Base-by-base conservation (phyloP, 1,140 invertebrate species). In the Heliconius hermathena region DNA sequence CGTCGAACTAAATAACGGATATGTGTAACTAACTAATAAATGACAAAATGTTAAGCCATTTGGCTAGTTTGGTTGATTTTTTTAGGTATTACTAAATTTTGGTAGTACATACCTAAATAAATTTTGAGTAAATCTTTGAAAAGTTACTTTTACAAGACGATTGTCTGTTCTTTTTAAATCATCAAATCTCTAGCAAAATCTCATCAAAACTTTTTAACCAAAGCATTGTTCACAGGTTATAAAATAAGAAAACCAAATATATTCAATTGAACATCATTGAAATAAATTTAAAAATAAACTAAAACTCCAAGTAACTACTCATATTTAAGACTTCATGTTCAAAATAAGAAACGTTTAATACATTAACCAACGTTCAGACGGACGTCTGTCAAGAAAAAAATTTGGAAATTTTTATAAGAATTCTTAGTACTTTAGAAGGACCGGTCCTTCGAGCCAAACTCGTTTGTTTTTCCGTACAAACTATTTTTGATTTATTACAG, bases 21-120 rank as follows among this genome's bases (percentile, higher is more conserved):
- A 73, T 73, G 38, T 73, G 72, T 46, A 73, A 46, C 38, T 46
- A 73, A 46, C 38, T 22, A 49, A 73, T 46, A 73, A 29, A n/a
- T 26, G 26, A 29, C 3, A 1, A 29, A 16, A 26, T 13, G 9
- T 66, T 26, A 9, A 13, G 1, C 13, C 22, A 29, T 13, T 60
- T 16, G 4, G 60, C n/a, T 66, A 26, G 22, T 22, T 66, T 29
- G 1, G 20, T 57, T 57, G 54, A 57, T n/a, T 57, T 22, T n/a
- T 57, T 18, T 52, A 16, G 49, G 6, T 52, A 52, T 52, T 52
- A 52, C 49, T 3, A 46, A 46, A 46, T 4, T 46, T 13, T 46
- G 41, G 11, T 46, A 46, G 38, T 11, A 41, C 2, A 3, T 46
- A 46, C 11, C 41, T 46, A 13, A 46, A 46, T 46, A 16, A 0